Evolutionary conservation across 2,797 vertebrate genomes (phyloP).

Genomic region (Brotula barbata): DNA sequence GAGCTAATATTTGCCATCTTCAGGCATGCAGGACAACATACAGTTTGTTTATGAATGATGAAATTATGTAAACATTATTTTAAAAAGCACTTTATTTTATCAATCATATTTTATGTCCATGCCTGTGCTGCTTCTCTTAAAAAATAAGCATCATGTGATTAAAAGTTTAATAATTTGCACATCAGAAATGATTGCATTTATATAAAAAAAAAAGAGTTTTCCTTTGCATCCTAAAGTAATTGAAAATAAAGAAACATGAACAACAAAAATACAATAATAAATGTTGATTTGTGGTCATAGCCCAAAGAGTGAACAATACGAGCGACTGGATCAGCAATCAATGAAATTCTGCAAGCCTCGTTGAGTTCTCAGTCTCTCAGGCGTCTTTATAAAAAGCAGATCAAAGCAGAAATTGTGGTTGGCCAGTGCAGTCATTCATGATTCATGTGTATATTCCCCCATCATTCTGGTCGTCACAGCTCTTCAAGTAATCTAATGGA

Average conservation of each 20-base stretch:
- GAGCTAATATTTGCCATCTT: conserved; percentile 68
- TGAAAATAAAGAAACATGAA: conserved; percentile 57
- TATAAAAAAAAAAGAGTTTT: conserved; percentile 78
- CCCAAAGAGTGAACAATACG: conserved; percentile 74
- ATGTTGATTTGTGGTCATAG: conserved; percentile 76
- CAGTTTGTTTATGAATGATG: conserved; percentile 71
- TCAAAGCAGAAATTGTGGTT: conserved; percentile 82
- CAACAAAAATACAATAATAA: conserved; percentile 69
- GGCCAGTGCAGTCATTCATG: conserved; percentile 80
- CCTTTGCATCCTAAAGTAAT: conserved; percentile 68
- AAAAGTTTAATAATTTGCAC: conserved; percentile 80
- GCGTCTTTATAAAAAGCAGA: conserved; percentile 78
- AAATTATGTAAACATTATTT: conserved; percentile 80
- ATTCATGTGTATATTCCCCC: conserved; percentile 58
- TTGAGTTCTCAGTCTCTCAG: conserved; percentile 74
- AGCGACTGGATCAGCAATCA: conserved; percentile 67
- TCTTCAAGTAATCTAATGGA: conserved; percentile 83
- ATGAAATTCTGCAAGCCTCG: conserved; percentile 70
- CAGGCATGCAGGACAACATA: conserved; percentile 76
- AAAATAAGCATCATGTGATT: conserved; percentile 77
- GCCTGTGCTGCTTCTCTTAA: conserved; percentile 68
- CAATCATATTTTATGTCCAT: conserved; percentile 69
- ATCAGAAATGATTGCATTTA: conserved; percentile 75
- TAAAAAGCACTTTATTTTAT: conserved; percentile 73
- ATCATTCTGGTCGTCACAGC: conserved; percentile 74